Conservation (phyloP, 2,113 vertebrate genomes). For the Heliornis fulica region DNA sequence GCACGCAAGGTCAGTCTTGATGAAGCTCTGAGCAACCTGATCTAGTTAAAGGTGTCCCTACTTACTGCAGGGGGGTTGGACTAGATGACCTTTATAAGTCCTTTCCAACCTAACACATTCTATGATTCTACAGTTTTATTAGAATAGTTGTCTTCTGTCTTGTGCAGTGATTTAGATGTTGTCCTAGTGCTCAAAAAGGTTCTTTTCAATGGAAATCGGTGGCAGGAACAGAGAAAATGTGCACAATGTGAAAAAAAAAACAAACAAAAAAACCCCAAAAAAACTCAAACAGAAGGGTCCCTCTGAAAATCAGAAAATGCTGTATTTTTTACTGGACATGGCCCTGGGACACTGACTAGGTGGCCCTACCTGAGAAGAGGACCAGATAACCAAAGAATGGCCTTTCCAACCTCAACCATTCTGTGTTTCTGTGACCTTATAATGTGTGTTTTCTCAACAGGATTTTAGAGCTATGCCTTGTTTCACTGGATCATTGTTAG, state of each 20-base stretch:
- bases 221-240: background rate
- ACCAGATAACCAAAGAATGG: background rate
- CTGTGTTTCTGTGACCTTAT: background rate
- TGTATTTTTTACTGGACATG: background rate
- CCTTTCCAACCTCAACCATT: background rate
- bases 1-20: too few species aligned
- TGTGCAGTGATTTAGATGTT: fast-evolving
- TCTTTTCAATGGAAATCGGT: background rate
- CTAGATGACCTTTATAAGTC: too few species aligned
- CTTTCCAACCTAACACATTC: too few species aligned
- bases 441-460: background rate
- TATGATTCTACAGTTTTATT: background rate
- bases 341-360: background rate
- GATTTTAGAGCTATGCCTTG: background rate
- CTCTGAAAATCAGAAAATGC: background rate
- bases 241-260: background rate
- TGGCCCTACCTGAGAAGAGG: background rate
- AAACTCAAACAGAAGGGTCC: background rate
- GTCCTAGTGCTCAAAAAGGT: fast-evolving
- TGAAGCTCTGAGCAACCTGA: too few species aligned
- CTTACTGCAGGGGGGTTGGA: too few species aligned
- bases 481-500: background rate
- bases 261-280: too few species aligned
- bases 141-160: background rate
- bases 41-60: too few species aligned